Base-by-base conservation (phyloP, 2,113 vertebrate genomes). In the Meleagris gallopavo region DNA sequence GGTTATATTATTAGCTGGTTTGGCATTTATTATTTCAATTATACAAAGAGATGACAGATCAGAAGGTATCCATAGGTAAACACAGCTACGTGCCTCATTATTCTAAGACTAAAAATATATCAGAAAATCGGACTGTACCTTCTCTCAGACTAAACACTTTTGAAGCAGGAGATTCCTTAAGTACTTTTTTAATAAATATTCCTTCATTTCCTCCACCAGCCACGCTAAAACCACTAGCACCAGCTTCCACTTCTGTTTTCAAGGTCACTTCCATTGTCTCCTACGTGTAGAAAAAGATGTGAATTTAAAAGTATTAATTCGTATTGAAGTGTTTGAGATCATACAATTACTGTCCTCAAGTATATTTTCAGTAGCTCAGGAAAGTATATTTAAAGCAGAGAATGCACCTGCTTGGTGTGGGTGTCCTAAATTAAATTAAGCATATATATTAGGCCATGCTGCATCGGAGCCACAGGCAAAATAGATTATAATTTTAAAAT, bases 171-270 rank as follows among this genome's bases (percentile, higher is more conserved):
- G 99, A 99, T 73, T 98, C 98, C 90, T 98, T 98, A 43, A 98
- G 97, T 52, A 99, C 98, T 88, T 98, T 98, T 89, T 98, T 98
- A 58, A 99, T 98, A 88, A 98, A 99, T 94, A 99, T 98, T 7
- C 99, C 99, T 20, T 98, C 98, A 86, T 97, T 96, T 50, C 98
- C 98, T 25, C 99, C 99, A n/a, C 99, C 99, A 3, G 95, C 96
- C 83, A 99, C 98, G 32, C 98, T 97, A 46, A 99, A 98, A 89
- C 99, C 99, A 41, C 99, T 99, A 81, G 98, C 98, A 90, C 98
- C 98, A 20, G 97, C 97, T 89, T 99, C 98, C 64, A 94, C 98
- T 87, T 98, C 98, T 2, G 99, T 99, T 96, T 98, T 98, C 95
- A 99, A 95, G 1, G 98, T 98, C 85, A 98, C 96, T 81, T 98